Evolutionary conservation across 1,140 invertebrate genomes (phyloP).

Genomic region (Drosophila mayri): DNA sequence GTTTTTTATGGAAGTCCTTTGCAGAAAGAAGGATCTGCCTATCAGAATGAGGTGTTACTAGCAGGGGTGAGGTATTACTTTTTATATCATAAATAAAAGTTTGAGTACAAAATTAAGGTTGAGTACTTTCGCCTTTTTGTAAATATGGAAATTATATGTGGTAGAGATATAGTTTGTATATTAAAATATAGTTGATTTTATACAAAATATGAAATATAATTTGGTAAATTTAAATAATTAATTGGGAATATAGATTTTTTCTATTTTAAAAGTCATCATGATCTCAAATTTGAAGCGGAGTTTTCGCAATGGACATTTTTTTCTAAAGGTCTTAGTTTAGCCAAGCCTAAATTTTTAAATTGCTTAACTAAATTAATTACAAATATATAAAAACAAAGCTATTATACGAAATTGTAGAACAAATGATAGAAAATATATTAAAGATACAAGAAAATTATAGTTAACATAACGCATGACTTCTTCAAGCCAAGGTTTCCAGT

Average conservation of each 20-base stretch:
- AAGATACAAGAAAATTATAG: not conserved
- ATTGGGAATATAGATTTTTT: too few species aligned
- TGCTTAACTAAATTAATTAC: not conserved
- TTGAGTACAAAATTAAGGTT: not conserved
- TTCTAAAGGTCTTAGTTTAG: not conserved
- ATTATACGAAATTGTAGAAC: not conserved
- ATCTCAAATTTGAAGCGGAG: not conserved
- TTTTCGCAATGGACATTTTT: not conserved
- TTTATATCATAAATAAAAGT: not conserved
- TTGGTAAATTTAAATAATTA: not conserved
- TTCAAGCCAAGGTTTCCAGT: not conserved
- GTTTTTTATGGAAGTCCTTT: conserved; percentile 47
- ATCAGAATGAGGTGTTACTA: conserved; percentile 34
- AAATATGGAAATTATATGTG: too few species aligned
- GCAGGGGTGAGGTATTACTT: not conserved
- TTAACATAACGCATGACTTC: not conserved
- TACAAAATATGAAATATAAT: not conserved
- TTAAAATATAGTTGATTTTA: not conserved
- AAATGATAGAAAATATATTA: not conserved
- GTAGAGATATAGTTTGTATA: not conserved
- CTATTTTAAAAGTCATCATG: not conserved
- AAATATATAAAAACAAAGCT: too few species aligned
- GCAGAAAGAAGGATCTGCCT: conserved; percentile 20
- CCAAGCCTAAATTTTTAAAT: not conserved
- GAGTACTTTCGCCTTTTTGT: too few species aligned